Conservation (phyloP, 2,113 vertebrate genomes). For the Prochilodus magdalenae region DNA sequence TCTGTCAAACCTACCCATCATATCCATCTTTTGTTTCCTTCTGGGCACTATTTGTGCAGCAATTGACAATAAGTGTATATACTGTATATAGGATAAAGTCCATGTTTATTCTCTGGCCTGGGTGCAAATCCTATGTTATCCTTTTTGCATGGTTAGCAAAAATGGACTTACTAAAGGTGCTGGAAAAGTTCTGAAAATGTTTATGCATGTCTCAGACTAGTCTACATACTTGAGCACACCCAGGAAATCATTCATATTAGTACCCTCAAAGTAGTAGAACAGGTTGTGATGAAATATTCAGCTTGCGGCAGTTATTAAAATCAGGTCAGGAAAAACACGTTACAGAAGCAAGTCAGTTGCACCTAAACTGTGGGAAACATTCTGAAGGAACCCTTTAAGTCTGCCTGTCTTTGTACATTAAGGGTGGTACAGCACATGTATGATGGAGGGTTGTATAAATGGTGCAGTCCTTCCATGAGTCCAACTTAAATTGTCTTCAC, state of each 20-base stretch:
- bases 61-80: too few relatives aligned
- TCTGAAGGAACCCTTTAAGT: neutral
- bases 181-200: too few relatives aligned
- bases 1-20: too few relatives aligned
- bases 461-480: too few relatives aligned
- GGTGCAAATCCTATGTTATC: neutral
- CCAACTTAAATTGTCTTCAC: too few relatives aligned
- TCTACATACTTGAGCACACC: neutral
- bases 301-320: neutral
- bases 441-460: too few relatives aligned
- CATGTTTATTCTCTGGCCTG: neutral
- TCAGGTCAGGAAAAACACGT: too few relatives aligned
- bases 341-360: neutral
- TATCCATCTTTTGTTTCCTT: too few relatives aligned
- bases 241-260: neutral
- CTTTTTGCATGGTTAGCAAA: neutral
- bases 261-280: neutral
- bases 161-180: neutral
- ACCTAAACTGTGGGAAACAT: neutral
- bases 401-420: neutral
- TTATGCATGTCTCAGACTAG: too few relatives aligned
- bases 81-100: neutral
- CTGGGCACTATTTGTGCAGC: too few relatives aligned
- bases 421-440: too few relatives aligned
- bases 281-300: neutral